Percentiles rank a stretch among this genome's conserved stretches.
Evolutionary conservation across 1,140 invertebrate genomes (phyloP).

Genomic region (Aphelenchoides avenae): DNA sequence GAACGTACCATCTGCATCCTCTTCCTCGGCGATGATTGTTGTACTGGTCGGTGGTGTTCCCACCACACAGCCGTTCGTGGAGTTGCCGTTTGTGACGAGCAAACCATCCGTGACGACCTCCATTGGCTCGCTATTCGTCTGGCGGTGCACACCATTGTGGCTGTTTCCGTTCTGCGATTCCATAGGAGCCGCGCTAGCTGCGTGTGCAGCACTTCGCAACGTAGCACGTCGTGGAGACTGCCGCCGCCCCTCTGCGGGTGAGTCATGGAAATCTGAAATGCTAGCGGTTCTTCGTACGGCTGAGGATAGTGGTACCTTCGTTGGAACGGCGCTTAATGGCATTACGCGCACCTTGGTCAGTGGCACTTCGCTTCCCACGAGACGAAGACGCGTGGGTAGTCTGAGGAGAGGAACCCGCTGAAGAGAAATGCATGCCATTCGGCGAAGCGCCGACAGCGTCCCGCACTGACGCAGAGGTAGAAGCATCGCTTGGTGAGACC

Average conservation of each 20-base stretch:
- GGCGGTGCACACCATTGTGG: not conserved
- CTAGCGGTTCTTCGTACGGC: too few relatives aligned
- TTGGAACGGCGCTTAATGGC: constrained; percentile 29
- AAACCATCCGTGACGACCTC: constrained; percentile 3
- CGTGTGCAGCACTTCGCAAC: too few relatives aligned
- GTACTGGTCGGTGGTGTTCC: constrained; percentile 32
- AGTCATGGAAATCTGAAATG: too few relatives aligned
- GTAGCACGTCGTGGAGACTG: not conserved
- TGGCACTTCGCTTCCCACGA: constrained; percentile 13
- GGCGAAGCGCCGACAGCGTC: too few relatives aligned
- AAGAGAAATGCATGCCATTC: too few relatives aligned
- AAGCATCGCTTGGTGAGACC: too few relatives aligned
- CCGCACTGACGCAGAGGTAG: too few relatives aligned
- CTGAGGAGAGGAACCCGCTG: too few relatives aligned
- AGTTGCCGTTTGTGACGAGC: constrained; percentile 5
- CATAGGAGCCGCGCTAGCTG: too few relatives aligned
- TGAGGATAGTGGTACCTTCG: constrained; percentile 11
- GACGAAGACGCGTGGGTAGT: constrained; percentile 2
- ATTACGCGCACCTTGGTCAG: constrained; percentile 9
- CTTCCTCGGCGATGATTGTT: constrained; percentile 33
- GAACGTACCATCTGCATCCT: not conserved
- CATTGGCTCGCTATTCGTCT: constrained; percentile 10
- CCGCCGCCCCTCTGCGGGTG: not conserved
- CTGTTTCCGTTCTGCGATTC: constrained; percentile 1
- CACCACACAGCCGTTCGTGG: constrained; percentile 13